Evolutionary conservation across 2,797 vertebrate species (phyloP), one percentile per base, ranked within the genome.

Genomic region (Emydoidea blandingii): DNA sequence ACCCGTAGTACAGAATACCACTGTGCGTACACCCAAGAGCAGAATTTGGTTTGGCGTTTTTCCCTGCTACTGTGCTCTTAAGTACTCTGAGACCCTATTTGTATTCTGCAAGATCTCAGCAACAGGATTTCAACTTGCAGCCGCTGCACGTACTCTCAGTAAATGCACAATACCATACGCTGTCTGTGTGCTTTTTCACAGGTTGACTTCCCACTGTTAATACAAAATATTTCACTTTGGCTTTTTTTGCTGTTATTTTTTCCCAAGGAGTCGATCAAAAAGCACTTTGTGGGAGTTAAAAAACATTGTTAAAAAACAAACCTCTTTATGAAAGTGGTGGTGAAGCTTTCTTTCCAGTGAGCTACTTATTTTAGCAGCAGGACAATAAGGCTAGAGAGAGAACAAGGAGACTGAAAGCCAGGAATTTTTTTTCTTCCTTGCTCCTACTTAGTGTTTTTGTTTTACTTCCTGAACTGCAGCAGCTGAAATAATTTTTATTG

Each of bases 401-500:
- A 65, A 92, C 34, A 86, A 81, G 68, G 44, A 91, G 78, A 87
- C 78, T 83, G 85, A 93, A 96, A 94, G n/a, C 54, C 93, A 12
- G 34, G 27, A 93, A 31, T 79, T 96, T 92, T 79, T 89, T 85
- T 91, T 89, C 91, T 89, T 94, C 97, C 97, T 97, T 98, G 31
- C 83, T 96, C 85, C 95, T 92, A 80, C 87, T 96, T 96, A 52
- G 1, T 97, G 91, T 91, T 97, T 98, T 97, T 97, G 94, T 96
- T 98, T 97, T 93, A 93, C 88, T 98, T 98, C 96, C 97, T 98
- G 94, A 97, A 96, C 83, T 97, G 81, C 18, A 56, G 96, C 96
- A 98, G 96, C 96, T 98, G 96, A 98, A 98, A 98, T 97, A 97
- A 98, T 98, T 98, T 96, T 94, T 97, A 96, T 98, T 98, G 95